These are phyloP conservation scores for Brachionus sp. DNA, from an alignment of 1,140 invertebrate genomes.

Conservation along the genomic window DNA sequence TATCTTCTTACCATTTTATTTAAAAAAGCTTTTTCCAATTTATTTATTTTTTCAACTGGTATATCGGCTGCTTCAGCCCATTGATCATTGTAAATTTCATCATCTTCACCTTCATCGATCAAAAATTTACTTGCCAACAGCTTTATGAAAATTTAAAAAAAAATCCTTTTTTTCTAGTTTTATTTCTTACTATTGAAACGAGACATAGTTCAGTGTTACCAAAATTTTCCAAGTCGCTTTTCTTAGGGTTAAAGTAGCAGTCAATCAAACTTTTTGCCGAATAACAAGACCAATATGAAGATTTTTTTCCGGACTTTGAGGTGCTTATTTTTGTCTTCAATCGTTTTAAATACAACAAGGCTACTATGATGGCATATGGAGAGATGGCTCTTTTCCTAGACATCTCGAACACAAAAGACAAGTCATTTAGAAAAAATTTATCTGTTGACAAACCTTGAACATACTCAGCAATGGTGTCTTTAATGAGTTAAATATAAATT, in stretches of 20 bases:
- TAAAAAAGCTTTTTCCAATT: slow-evolving; percentile 40
- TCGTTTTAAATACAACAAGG: slow-evolving; percentile 12
- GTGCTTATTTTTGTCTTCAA: not conserved
- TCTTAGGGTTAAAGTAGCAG: not conserved
- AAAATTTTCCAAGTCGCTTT: not conserved
- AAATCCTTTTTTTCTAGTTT: not conserved
- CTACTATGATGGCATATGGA: slow-evolving; percentile 33
- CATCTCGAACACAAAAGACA: slow-evolving; percentile 41
- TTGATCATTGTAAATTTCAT: slow-evolving; percentile 44
- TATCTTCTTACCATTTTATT: slow-evolving; percentile 23
- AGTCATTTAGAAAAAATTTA: slow-evolving; percentile 41
- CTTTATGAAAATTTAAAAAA: not conserved
- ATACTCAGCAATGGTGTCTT: slow-evolving; percentile 35
- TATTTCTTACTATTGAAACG: slow-evolving; percentile 1
- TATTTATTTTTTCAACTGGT: slow-evolving; percentile 5
- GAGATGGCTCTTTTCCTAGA: slow-evolving; percentile 37
- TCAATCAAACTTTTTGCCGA: slow-evolving; percentile 9
- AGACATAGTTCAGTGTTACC: slow-evolving; percentile 19
- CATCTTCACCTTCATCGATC: slow-evolving; percentile 33
- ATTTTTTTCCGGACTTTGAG: not conserved
- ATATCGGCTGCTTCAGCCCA: slow-evolving; percentile 9
- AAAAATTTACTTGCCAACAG: slow-evolving; percentile 39
- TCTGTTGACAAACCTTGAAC: slow-evolving; percentile 11
- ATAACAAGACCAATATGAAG: not conserved
- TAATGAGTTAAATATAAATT: not conserved